These are phyloP conservation scores for Luidia sarsii DNA, from an alignment of 53 echinoderm and acorn worm species.

Conservation along the genomic window DNA sequence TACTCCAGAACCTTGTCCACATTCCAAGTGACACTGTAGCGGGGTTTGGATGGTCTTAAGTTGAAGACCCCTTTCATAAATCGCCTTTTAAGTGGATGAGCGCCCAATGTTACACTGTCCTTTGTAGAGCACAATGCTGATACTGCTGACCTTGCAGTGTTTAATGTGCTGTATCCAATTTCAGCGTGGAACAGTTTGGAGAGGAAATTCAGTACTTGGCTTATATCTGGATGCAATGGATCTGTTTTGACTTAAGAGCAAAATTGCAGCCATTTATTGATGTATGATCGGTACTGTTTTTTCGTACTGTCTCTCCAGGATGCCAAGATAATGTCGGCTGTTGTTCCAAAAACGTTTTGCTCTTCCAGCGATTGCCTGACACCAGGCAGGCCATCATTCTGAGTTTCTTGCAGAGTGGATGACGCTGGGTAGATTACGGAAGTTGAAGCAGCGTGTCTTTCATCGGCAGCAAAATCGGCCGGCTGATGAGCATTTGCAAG, in stretches of 20 bases:
- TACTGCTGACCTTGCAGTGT: slow-evolving; percentile 55
- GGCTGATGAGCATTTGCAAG: slow-evolving; percentile 40
- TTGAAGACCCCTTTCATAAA: no score
- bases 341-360: slow-evolving; percentile 46
- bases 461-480: slow-evolving; percentile 47
- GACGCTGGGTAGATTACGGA: slow-evolving; percentile 19
- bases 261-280: slow-evolving; percentile 36
- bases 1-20: slow-evolving; percentile 7
- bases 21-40: background rate
- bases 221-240: slow-evolving; percentile 15
- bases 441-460: slow-evolving; percentile 12
- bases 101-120: no score
- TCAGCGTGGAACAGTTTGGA: slow-evolving; percentile 42
- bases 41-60: no score
- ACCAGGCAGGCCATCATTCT: slow-evolving; percentile 45
- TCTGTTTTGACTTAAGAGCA: slow-evolving; percentile 22
- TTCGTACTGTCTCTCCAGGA: slow-evolving; percentile 25
- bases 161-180: slow-evolving; percentile 51
- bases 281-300: slow-evolving; percentile 38
- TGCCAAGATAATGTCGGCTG: slow-evolving; percentile 34
- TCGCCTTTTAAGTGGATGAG: no score
- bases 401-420: slow-evolving; percentile 35
- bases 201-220: slow-evolving; percentile 33
- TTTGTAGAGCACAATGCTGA: slow-evolving; percentile 22
- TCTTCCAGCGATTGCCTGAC: slow-evolving; percentile 50